phyloP scores from a whole-genome alignment of 2,113 vertebrate species.

The Prionailurus viverrinus region DNA sequence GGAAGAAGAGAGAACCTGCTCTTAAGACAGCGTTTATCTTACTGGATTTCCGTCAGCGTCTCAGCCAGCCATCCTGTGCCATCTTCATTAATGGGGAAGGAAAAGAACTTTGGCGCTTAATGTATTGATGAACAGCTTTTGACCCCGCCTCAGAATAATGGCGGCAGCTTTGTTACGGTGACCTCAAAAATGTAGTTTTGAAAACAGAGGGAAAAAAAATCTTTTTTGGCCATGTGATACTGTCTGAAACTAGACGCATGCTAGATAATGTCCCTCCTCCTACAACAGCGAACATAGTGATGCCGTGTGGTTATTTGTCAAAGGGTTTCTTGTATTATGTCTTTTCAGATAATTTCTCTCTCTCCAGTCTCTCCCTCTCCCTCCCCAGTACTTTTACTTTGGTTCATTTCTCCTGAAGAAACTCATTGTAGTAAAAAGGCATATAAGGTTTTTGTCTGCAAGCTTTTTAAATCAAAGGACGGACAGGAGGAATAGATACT shows the following conservation, averaged over 20 bases:
- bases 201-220: constrained; percentile 33
- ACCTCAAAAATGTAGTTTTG: constrained; percentile 81
- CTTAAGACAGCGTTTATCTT: not conserved
- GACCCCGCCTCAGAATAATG: constrained; percentile 78
- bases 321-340: not conserved
- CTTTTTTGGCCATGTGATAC: constrained; percentile 21
- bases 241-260: constrained; percentile 12
- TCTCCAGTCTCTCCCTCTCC: not conserved
- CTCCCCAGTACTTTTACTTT: constrained; percentile 45
- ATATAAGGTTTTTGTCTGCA: constrained; percentile 33
- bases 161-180: constrained; percentile 81
- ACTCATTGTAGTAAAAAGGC: not conserved
- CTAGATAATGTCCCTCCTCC: not conserved
- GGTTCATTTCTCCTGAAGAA: constrained; percentile 47
- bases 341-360: constrained; percentile 4
- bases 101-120: constrained; percentile 62
- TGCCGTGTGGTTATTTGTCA: not conserved
- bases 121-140: constrained; percentile 67
- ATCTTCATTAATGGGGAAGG: constrained; percentile 29
- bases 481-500: not conserved
- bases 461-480: constrained; percentile 46
- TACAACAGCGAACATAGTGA: not conserved
- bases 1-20: constrained; percentile 22
- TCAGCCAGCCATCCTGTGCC: not conserved
- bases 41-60: constrained; percentile 56